Base-by-base conservation (phyloP, 2,113 vertebrate species). In the Cathartes aura region DNA sequence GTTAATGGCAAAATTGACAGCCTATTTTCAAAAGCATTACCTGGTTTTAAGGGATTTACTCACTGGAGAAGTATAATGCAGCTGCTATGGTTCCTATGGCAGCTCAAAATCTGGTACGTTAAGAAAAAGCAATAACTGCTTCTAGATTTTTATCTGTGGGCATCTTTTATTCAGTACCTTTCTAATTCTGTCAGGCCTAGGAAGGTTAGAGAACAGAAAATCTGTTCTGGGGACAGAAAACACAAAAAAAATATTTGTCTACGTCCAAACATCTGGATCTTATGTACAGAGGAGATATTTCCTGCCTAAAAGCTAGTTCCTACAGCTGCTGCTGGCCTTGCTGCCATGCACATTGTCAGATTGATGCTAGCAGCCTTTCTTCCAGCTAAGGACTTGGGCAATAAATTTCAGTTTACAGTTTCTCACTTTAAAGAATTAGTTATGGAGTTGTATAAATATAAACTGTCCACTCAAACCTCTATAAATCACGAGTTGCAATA, bases 301-400 rank as follows among this genome's bases (percentile, higher is more conserved):
- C 19, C 50, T 66, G 24, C 26, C 30, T 45, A 14, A 75, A 23
- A 73, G 9, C 34, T 10, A 10, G 19, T 36, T 86, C 10, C 26
- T 71, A 1, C 59, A 66, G 42, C 58, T 80, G n/a, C 83, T 92
- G 42, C 48, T 75, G 89, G 19, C 45, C 43, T 36, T 80, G 26
- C 16, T 87, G 45, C 63, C 11, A 1, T 21, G 22, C 5, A 11
- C 1, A 0, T 55, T 20, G 27, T 43, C 8, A 8, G 21, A 4
- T 11, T n/a, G 27, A 36, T 90, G 58, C 22, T 40, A 17, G 19
- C 23, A 85, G 38, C 19, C 40, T 16, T 45, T 64, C 42, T 64
- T 34, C 20, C 34, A 32, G 4, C 32, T 68, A 23, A 73, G 23
- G 16, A 64, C 45, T 22, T 62, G 2, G 19, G 45, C 50, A 73